phyloP scores from a whole-genome alignment of 2,797 vertebrate genomes.

The Denticeps clupeoides region DNA sequence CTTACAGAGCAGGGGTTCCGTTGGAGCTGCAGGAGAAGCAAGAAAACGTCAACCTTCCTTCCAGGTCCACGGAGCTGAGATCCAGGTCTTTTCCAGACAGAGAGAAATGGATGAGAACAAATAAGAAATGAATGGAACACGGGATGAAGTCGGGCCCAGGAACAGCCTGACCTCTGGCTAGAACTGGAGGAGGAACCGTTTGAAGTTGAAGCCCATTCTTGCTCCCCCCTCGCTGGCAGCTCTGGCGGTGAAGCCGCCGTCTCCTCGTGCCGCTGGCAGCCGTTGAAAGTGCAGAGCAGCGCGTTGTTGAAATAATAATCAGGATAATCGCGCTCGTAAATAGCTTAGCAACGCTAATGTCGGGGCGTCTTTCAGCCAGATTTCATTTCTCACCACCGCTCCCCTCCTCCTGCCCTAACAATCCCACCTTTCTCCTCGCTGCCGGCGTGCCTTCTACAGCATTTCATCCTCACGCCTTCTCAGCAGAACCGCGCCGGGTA shows the following conservation, averaged over 20 bases:
- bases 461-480: too few relatives aligned
- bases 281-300: slow-evolving; percentile 63
- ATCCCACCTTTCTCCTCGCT: neutral
- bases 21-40: slow-evolving; percentile 67
- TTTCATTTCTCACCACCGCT: neutral
- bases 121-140: too few relatives aligned
- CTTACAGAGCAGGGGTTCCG: slow-evolving; percentile 96
- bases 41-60: too few relatives aligned
- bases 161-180: too few relatives aligned
- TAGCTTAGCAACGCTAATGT: slow-evolving; percentile 54
- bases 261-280: slow-evolving; percentile 45
- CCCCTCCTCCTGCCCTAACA: neutral
- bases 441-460: too few relatives aligned
- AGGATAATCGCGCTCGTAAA: slow-evolving; percentile 61
- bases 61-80: too few relatives aligned
- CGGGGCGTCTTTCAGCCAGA: slow-evolving; percentile 13
- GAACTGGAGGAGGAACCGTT: too few relatives aligned
- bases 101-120: slow-evolving; percentile 23
- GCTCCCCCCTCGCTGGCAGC: slow-evolving; percentile 20
- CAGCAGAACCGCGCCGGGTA: too few relatives aligned
- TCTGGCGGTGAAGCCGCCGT: slow-evolving; percentile 38
- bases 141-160: too few relatives aligned
- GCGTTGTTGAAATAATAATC: slow-evolving; percentile 77
- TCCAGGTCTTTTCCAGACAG: too few relatives aligned
- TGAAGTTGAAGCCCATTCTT: neutral